Base-by-base conservation (phyloP, 2,797 vertebrate genomes). In the Holocentrus rufus region DNA sequence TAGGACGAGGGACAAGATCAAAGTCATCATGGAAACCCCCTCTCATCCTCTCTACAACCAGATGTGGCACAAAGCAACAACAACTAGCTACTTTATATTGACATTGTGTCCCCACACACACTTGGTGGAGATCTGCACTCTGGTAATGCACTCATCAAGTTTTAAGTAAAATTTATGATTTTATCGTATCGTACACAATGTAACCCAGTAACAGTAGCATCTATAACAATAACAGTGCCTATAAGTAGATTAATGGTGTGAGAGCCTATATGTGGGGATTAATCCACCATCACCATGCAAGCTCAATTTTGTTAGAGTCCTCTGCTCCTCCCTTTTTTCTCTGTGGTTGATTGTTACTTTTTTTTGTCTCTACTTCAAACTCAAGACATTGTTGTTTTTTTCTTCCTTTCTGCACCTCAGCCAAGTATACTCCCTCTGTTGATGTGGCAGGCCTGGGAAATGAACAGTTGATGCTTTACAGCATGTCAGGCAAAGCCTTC, bases 401-500 rank as follows among this genome's bases (percentile, higher is more conserved):
- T 90, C 87, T 83, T 91, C 88, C 76, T 83, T 78, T 85, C 82
- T 89, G 76, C 82, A 53, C 53, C 68, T 18, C 39, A 15, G 87
- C 89, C 86, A 88, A 88, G 87, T 84, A 69, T 72, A 81, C 90
- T 91, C 88, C 90, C 90, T 89, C 69, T 94, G 94, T 94, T 90
- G 94, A 94, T 95, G 94, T 95, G 94, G 94, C 93, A 95, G 87
- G 83, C 86, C 82, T 92, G 91, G 89, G 90, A 93, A 92, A 88
- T 88, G 72, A 91, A 85, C 62, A 85, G 86, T 78, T 72, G 64
- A 84, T 82, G 39, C 80, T 84, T 76, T n/a, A n/a, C n/a, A n/a
- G n/a, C 79, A 85, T 88, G 86, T 90, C 80, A 86, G 72, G 82
- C 79, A 81, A 85, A 87, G 77, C 31, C 61, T 59, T 52, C 59